Evolutionary conservation across 2,888 invertebrate genomes (phyloP).

Genomic region (Torymus texanus): DNA sequence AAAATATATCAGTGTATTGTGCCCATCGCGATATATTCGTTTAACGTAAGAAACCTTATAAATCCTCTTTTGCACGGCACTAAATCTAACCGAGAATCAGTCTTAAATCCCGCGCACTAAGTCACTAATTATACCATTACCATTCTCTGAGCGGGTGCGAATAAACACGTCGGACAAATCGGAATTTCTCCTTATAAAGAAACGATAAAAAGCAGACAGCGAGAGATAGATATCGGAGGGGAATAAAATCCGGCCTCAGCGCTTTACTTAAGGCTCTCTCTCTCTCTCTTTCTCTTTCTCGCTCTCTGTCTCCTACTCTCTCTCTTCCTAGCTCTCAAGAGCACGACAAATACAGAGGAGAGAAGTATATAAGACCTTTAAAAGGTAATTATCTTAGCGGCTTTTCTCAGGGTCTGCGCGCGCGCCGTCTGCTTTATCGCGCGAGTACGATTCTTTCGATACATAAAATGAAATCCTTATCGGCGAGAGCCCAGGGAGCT

Average conservation of each 20-base stretch:
- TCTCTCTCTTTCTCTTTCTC: background rate
- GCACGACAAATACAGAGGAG: background rate
- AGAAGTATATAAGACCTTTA: slow-evolving; percentile 15
- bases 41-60: too few relatives aligned
- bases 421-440: slow-evolving; percentile 23
- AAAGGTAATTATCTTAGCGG: slow-evolving; percentile 43
- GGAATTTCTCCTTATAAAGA: background rate
- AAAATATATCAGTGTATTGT: too few relatives aligned
- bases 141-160: background rate
- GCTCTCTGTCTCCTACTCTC: background rate
- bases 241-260: slow-evolving; percentile 9
- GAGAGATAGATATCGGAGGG: background rate
- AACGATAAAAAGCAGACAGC: background rate
- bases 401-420: background rate
- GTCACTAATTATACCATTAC: background rate
- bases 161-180: background rate
- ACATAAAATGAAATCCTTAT: slow-evolving; percentile 48
- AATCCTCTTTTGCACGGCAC: too few relatives aligned
- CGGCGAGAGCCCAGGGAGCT: slow-evolving; percentile 11
- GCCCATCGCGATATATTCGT: too few relatives aligned
- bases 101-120: background rate
- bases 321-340: background rate
- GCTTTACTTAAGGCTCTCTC: slow-evolving; percentile 11
- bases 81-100: too few relatives aligned
- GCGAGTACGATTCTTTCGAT: slow-evolving; percentile 26